phyloP scores from a whole-genome alignment of 1,140 invertebrate genomes.

The Brachionus sp. region DNA sequence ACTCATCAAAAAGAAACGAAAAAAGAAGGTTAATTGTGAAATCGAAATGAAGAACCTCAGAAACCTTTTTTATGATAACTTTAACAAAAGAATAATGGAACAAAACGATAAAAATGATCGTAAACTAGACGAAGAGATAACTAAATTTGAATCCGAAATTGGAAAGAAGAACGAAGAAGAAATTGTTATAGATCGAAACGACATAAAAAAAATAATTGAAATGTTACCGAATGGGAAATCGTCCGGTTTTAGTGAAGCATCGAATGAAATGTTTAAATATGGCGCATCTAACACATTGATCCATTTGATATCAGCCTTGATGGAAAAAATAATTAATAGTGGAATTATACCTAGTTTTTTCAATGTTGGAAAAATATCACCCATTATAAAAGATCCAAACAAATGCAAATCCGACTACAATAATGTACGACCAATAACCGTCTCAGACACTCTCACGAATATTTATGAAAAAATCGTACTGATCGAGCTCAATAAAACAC shows the following conservation, averaged over 20 bases:
- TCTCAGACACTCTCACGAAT: no score
- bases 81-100: background rate
- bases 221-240: background rate
- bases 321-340: conserved; percentile 1
- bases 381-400: no score
- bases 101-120: background rate
- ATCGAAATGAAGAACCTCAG: background rate
- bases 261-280: background rate
- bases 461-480: no score
- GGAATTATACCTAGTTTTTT: background rate
- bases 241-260: no score
- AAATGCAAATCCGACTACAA: no score
- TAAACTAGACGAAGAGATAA: background rate
- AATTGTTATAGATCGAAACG: background rate
- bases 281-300: background rate
- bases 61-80: background rate
- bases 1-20: background rate
- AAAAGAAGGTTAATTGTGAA: background rate
- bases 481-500: no score
- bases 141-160: background rate
- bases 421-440: no score
- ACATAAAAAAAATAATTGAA: background rate
- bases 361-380: conserved; percentile 6
- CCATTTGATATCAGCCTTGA: background rate
- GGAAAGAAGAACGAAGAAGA: background rate